These are phyloP conservation scores for Hesperia comma DNA, from an alignment of 2,888 invertebrate species.

Conservation along the genomic window DNA sequence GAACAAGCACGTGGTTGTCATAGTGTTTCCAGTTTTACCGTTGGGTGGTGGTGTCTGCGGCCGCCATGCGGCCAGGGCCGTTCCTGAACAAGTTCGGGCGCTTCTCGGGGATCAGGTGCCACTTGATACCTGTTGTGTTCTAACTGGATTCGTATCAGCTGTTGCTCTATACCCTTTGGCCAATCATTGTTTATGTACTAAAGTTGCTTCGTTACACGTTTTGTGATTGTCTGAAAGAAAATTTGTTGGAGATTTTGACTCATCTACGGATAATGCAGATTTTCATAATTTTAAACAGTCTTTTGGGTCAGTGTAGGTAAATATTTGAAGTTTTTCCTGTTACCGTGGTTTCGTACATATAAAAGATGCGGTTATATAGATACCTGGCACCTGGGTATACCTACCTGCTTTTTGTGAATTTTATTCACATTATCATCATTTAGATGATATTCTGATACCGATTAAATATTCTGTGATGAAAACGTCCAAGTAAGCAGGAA, in stretches of 20 bases:
- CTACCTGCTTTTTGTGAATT: not conserved
- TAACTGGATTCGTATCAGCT: constrained; percentile 82
- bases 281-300: not conserved
- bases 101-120: constrained; percentile 79
- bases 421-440: constrained; percentile 1
- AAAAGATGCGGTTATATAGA: too few species aligned
- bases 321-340: not conserved
- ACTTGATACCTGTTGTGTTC: constrained; percentile 80
- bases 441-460: too few species aligned
- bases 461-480: too few species aligned
- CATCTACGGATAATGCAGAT: not conserved
- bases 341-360: not conserved
- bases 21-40: constrained; percentile 80
- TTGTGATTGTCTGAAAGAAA: too few species aligned
- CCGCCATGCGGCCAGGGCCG: constrained; percentile 59
- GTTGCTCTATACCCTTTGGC: constrained; percentile 61
- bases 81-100: constrained; percentile 80
- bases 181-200: constrained; percentile 18
- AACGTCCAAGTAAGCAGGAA: too few species aligned
- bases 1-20: constrained; percentile 76
- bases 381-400: not conserved
- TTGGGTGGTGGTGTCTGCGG: constrained; percentile 63
- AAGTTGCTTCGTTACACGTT: not conserved
- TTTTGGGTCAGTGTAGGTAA: not conserved
- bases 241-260: not conserved